Conservation (phyloP, 2,113 vertebrate species). For the Nibea coibor region DNA sequence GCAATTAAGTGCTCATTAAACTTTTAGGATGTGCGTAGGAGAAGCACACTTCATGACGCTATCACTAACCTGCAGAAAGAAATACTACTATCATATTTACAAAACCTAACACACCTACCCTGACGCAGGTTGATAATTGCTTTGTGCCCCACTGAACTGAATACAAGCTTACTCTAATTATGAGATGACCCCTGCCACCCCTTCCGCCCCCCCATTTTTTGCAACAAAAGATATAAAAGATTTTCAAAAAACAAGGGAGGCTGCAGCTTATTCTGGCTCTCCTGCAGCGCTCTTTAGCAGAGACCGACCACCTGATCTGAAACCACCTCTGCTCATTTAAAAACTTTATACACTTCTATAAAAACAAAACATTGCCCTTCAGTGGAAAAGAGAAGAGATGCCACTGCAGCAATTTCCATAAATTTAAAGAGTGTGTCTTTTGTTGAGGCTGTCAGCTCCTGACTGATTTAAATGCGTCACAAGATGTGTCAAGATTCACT, state of each 20-base stretch:
- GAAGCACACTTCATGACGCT: conserved; percentile 32
- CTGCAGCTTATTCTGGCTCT: background rate
- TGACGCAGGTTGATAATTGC: conserved; percentile 20
- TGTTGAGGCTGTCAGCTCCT: background rate
- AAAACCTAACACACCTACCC: conserved; percentile 18
- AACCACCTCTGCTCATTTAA: background rate
- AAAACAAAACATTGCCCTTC: background rate
- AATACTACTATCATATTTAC: conserved; percentile 45
- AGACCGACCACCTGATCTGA: background rate
- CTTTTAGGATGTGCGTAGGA: conserved; percentile 74
- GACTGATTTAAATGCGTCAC: background rate
- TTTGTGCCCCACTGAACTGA: conserved; percentile 16
- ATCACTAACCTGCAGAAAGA: conserved; percentile 48
- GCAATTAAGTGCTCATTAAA: conserved; percentile 82
- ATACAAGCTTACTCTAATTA: conserved; percentile 12
- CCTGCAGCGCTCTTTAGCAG: background rate
- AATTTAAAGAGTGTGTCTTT: background rate
- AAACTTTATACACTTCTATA: background rate
- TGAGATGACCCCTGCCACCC: background rate
- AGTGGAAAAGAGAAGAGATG: background rate
- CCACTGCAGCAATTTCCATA: background rate
- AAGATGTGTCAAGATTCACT: too few species aligned
- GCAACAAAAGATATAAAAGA: too few species aligned
- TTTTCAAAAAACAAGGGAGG: too few species aligned
- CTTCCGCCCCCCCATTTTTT: too few species aligned